These are phyloP conservation scores for Drosophila niveifrons DNA, from an alignment of 2,888 invertebrate genomes.

Conservation along the genomic window DNA sequence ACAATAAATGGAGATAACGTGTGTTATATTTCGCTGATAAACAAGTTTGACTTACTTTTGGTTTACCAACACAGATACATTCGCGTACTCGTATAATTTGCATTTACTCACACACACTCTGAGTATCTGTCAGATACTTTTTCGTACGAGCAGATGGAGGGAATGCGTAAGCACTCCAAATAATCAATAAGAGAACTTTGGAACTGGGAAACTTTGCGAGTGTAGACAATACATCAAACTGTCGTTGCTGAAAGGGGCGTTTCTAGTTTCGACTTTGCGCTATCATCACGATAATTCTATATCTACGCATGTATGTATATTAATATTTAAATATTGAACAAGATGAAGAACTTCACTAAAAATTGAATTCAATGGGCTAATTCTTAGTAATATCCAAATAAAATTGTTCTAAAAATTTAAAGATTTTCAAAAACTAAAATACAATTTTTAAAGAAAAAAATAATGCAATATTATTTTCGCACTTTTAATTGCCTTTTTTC, in stretches of 20 bases:
- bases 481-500: too few species aligned
- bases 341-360: too few species aligned
- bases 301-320: not conserved
- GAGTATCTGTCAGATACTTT: constrained; percentile 36
- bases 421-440: too few species aligned
- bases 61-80: constrained; percentile 30
- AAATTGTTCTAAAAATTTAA: too few species aligned
- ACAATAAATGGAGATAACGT: constrained; percentile 63
- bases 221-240: constrained; percentile 56
- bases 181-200: constrained; percentile 78
- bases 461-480: too few species aligned
- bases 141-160: constrained; percentile 52
- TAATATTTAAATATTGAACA: too few species aligned
- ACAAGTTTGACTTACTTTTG: constrained; percentile 76
- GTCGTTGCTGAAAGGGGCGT: constrained; percentile 48
- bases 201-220: constrained; percentile 50
- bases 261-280: constrained; percentile 22
- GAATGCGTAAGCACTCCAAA: constrained; percentile 76
- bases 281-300: constrained; percentile 4
- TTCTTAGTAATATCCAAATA: too few species aligned
- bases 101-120: constrained; percentile 29
- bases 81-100: not conserved
- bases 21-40: constrained; percentile 66
- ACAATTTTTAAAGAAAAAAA: too few species aligned
- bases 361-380: too few species aligned